These are phyloP conservation scores for Tetraodon nigroviridis DNA, from an alignment of 2,113 vertebrate genomes.

Conservation along the genomic window DNA sequence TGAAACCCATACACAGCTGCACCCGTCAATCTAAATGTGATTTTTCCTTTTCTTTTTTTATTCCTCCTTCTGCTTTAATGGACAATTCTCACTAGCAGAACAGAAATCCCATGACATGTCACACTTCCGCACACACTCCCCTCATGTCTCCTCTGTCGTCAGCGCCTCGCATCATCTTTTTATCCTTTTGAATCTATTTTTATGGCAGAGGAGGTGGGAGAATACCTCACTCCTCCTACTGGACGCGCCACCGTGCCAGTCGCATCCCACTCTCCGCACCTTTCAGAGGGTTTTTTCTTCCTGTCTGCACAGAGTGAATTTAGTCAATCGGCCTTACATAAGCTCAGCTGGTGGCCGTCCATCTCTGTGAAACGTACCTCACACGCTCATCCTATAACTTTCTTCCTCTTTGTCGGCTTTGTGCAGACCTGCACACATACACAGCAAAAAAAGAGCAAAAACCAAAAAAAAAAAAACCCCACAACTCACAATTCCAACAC, in stretches of 20 bases:
- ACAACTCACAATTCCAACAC: slow-evolving; percentile 11
- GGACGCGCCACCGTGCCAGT: slow-evolving; percentile 42
- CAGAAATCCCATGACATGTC: background rate
- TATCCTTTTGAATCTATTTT: slow-evolving; percentile 37
- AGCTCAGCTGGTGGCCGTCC: slow-evolving; percentile 56
- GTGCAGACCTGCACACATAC: slow-evolving; percentile 40
- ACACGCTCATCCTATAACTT: slow-evolving; percentile 38
- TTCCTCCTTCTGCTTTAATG: background rate
- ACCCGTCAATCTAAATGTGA: too few relatives aligned
- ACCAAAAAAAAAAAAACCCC: too few relatives aligned
- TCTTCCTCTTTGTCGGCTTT: slow-evolving; percentile 13
- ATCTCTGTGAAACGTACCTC: slow-evolving; percentile 42
- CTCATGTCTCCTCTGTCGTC: slow-evolving; percentile 14
- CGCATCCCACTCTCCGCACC: slow-evolving; percentile 54
- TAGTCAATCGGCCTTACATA: slow-evolving; percentile 63
- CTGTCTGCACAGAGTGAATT: slow-evolving; percentile 28
- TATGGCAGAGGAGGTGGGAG: slow-evolving; percentile 62
- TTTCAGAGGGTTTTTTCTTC: slow-evolving; percentile 29
- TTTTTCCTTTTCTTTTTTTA: too few relatives aligned
- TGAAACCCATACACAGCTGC: too few relatives aligned
- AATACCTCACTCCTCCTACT: slow-evolving; percentile 55
- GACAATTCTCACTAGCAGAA: background rate
- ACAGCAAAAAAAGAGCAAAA: background rate
- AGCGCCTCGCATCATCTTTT: slow-evolving; percentile 28
- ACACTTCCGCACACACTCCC: slow-evolving; percentile 7